Evolutionary conservation across 2,797 vertebrate species (phyloP).

Genomic region (Lerista edwardsae): DNA sequence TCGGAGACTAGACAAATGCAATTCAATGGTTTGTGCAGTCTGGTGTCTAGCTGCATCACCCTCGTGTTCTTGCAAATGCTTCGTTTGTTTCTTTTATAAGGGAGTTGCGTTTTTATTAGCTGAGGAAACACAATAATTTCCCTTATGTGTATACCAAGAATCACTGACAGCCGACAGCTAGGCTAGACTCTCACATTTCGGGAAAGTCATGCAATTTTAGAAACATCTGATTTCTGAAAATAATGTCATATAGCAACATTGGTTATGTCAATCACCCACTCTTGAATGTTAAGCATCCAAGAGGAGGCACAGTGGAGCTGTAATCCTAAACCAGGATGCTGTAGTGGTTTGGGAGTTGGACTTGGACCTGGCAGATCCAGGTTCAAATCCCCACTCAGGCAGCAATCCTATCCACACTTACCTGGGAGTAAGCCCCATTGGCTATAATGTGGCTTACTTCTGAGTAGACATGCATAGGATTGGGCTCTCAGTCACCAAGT

Average conservation of each 20-base stretch:
- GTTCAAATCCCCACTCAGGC: no score
- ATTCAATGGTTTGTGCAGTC: slow-evolving; percentile 2
- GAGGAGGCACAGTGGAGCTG: not conserved
- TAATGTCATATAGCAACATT: slow-evolving; percentile 46
- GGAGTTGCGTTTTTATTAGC: slow-evolving; percentile 13
- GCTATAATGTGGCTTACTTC: no score
- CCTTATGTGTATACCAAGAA: slow-evolving; percentile 24
- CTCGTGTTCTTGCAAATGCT: not conserved
- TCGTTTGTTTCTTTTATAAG: slow-evolving; percentile 33
- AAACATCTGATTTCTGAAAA: slow-evolving; percentile 28
- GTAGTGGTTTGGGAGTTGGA: no score
- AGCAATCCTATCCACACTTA: no score
- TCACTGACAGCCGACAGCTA: not conserved
- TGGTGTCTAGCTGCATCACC: not conserved
- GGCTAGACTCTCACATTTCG: slow-evolving; percentile 6
- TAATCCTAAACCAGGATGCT: no score
- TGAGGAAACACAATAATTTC: slow-evolving; percentile 46
- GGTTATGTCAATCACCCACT: rapidly evolving
- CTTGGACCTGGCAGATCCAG: no score
- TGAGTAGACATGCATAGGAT: no score
- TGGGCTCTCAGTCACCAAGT: no score
- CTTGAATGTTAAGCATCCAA: slow-evolving; percentile 2
- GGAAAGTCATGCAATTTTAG: not conserved
- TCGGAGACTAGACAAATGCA: slow-evolving; percentile 18
- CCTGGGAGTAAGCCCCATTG: no score